These are phyloP conservation scores for Hemicordylus capensis DNA, from an alignment of 2,113 vertebrate species.

Conservation along the genomic window DNA sequence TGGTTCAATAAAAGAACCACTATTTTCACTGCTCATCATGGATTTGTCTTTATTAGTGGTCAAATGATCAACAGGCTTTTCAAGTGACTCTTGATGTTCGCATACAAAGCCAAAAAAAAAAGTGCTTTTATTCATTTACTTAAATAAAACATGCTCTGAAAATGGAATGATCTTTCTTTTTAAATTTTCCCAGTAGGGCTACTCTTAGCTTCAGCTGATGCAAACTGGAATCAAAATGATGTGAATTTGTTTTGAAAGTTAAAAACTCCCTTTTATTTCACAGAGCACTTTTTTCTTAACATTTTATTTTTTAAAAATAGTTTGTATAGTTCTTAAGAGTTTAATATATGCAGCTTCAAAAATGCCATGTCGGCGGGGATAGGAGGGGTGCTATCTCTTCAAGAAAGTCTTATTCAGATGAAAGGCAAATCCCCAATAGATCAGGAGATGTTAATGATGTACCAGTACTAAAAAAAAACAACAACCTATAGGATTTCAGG, in stretches of 20 bases:
- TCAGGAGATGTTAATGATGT: neutral
- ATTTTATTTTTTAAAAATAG: constrained; percentile 8
- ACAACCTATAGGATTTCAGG: constrained; percentile 31
- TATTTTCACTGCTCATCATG: constrained; percentile 12
- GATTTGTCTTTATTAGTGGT: constrained; percentile 27
- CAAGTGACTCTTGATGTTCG: constrained; percentile 8
- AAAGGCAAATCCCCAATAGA: constrained; percentile 4
- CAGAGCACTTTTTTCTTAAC: neutral
- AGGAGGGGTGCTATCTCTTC: neutral
- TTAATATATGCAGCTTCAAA: constrained; percentile 2
- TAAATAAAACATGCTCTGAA: neutral
- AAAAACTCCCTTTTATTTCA: neutral
- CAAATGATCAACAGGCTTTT: constrained; percentile 18
- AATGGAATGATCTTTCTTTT: constrained; percentile 17
- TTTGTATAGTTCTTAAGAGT: constrained; percentile 1
- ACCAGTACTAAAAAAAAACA: constrained; percentile 12
- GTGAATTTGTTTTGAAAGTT: constrained; percentile 21
- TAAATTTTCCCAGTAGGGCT: constrained; percentile 5
- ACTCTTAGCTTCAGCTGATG: neutral
- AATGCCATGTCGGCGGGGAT: neutral
- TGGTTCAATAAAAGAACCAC: constrained; percentile 15
- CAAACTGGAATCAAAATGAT: constrained; percentile 9
- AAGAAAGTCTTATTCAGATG: neutral
- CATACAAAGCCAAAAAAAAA: constrained; percentile 4
- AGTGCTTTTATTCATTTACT: constrained; percentile 26